Evolutionary conservation across 2,888 invertebrate genomes (phyloP), one percentile per base, ranked within the genome.

Genomic region (Trachelus tabidus): DNA sequence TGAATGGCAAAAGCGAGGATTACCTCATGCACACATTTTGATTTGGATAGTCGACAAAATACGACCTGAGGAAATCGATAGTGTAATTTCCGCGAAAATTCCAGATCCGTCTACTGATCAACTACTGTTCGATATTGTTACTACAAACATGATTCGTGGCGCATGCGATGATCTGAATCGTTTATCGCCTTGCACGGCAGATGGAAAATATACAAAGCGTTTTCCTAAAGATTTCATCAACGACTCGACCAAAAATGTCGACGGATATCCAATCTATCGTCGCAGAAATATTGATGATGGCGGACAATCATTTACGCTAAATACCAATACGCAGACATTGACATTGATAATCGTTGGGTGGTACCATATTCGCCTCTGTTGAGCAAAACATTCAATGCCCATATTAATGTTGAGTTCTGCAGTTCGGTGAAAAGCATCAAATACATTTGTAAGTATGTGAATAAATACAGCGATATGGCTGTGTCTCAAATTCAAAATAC

Each of bases 361-460:
- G 83, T 85, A 23, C 85, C 84, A 31, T 86, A 83, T 76, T 75
- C 35, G 0, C 86, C 85, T 30, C 9, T 86, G 11, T 83, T 88
- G 1, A 84, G 77, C n/a, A 80, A 80, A 74, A 82, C 76, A 30
- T 87, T 82, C 71, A 75, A 87, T 34, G 87, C 88, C 1, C 90
- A 92, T 80, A 88, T 89, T n/a, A 92, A 92, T 82, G 89, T 92
- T 15, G 91, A 92, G 79, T 88, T 75, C 78, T 92, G 92, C 79
- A 87, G 85, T 84, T 75, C 75, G 1, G 84, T 84, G 4, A 87
- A 89, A 75, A 80, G 82, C 9, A 86, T 88, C 35, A 88, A 89
- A 82, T 88, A 87, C 76, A 81, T 89, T 76, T 85, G 85, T 68
- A 90, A 89, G 76, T 90, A 89, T 79, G 81, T 90, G 1, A 85